Evolutionary conservation across 2,797 vertebrate genomes (phyloP).

Genomic region (Hippopotamyrus pictus): DNA sequence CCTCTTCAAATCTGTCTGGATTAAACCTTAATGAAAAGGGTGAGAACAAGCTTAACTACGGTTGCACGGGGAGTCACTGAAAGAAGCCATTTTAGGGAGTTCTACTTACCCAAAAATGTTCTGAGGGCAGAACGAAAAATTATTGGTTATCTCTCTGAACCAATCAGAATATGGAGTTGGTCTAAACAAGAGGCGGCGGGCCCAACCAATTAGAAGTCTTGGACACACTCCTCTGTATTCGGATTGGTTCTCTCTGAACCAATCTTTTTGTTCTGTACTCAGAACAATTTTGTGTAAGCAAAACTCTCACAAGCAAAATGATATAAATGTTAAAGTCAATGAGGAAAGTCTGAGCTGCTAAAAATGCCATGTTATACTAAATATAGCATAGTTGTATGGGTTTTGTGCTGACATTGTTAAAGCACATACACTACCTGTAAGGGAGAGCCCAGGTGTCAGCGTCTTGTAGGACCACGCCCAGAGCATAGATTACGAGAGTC

Average conservation of each 20-base stretch:
- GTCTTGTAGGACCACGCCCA: constrained; percentile 89
- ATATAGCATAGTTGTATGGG: neutral
- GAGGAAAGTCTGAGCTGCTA: neutral
- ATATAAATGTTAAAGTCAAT: neutral
- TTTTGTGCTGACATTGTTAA: neutral
- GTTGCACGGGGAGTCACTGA: neutral
- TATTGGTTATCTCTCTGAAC: neutral
- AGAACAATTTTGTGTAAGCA: neutral
- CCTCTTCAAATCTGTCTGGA: constrained; percentile 84
- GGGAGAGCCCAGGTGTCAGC: constrained; percentile 76
- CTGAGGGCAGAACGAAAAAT: neutral
- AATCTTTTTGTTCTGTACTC: neutral
- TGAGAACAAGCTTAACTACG: neutral
- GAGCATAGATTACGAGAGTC: constrained; percentile 89
- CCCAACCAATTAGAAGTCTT: neutral
- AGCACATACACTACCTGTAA: constrained; percentile 64
- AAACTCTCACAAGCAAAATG: neutral
- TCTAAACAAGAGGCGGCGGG: neutral
- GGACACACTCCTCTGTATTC: neutral
- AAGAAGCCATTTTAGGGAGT: neutral
- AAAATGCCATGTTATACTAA: neutral
- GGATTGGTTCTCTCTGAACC: neutral
- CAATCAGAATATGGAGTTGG: neutral
- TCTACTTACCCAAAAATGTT: neutral
- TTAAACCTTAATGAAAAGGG: constrained; percentile 69